Evolutionary conservation across 2,113 vertebrate species (phyloP).

Genomic region (Notechis scutatus): DNA sequence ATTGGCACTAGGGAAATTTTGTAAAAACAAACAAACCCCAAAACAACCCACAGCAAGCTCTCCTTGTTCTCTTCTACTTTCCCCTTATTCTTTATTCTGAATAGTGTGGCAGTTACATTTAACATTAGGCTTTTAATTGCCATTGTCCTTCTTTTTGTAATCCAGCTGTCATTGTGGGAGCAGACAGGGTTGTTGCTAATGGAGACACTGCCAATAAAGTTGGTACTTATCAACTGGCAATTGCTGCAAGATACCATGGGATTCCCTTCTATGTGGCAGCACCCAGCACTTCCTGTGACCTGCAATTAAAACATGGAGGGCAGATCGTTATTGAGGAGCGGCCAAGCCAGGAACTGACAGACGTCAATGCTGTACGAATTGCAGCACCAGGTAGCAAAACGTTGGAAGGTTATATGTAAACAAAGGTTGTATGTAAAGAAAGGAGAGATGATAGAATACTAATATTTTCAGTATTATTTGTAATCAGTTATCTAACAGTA

Average conservation of each 20-base stretch:
- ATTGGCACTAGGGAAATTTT: not conserved
- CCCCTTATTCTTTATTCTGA: not conserved
- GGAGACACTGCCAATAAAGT: conserved; percentile 34
- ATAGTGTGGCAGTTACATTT: not conserved
- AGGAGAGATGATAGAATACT: not conserved
- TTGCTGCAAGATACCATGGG: conserved; percentile 24
- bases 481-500: not conserved
- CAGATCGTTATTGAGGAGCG: conserved; percentile 16
- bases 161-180: conserved; percentile 23
- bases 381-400: conserved; percentile 21
- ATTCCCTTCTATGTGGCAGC: conserved; percentile 29
- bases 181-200: conserved; percentile 29
- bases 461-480: not conserved
- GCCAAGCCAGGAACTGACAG: conserved; percentile 19
- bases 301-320: conserved; percentile 18
- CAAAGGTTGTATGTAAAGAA: not conserved
- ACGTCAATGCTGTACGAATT: conserved; percentile 8
- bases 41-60: not conserved
- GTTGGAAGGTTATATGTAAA: not conserved
- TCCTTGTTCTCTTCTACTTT: not conserved
- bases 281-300: conserved; percentile 22
- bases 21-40: not conserved
- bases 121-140: not conserved
- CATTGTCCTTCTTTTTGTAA: not conserved
- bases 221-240: conserved; percentile 26